Conservation (phyloP, 2,888 invertebrate genomes). For the Xestia c-nigrum region DNA sequence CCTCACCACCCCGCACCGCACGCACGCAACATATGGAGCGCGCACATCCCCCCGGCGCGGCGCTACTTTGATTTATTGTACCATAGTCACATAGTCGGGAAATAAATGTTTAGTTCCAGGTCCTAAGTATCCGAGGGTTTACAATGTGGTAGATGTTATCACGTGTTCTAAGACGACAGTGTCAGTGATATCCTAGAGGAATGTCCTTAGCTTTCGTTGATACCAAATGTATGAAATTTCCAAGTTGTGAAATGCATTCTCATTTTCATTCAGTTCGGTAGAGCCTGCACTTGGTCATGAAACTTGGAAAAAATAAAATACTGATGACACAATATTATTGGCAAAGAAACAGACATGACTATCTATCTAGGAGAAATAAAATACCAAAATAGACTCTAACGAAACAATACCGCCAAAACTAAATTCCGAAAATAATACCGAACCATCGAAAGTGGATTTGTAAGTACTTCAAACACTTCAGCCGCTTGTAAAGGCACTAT, state of each 20-base stretch:
- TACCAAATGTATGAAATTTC: not conserved
- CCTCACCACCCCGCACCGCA: slow-evolving; percentile 52
- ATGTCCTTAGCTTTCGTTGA: not conserved
- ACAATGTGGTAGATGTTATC: slow-evolving; percentile 40
- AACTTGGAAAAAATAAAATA: not conserved
- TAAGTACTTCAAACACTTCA: slow-evolving; percentile 43
- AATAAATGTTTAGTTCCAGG: slow-evolving; percentile 44
- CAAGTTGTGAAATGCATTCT: not conserved
- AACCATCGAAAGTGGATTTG: slow-evolving; percentile 48
- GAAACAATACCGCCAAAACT: not conserved
- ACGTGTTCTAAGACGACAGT: slow-evolving; percentile 25
- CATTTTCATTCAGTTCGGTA: not conserved
- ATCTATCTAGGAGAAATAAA: not conserved
- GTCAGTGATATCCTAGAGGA: slow-evolving; percentile 2
- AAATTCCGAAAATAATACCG: slow-evolving; percentile 33
- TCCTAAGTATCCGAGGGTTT: slow-evolving; percentile 18
- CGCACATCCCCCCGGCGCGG: slow-evolving; percentile 64
- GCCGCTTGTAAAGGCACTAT: slow-evolving; percentile 38
- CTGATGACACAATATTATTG: not conserved
- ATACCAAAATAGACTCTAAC: not conserved
- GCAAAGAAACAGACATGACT: not conserved
- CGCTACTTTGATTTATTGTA: slow-evolving; percentile 62
- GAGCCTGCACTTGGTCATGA: not conserved
- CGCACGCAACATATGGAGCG: slow-evolving; percentile 74
- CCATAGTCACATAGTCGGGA: slow-evolving; percentile 59